Conservation (phyloP, 2,888 invertebrate species). For the Campoletis raptor region DNA sequence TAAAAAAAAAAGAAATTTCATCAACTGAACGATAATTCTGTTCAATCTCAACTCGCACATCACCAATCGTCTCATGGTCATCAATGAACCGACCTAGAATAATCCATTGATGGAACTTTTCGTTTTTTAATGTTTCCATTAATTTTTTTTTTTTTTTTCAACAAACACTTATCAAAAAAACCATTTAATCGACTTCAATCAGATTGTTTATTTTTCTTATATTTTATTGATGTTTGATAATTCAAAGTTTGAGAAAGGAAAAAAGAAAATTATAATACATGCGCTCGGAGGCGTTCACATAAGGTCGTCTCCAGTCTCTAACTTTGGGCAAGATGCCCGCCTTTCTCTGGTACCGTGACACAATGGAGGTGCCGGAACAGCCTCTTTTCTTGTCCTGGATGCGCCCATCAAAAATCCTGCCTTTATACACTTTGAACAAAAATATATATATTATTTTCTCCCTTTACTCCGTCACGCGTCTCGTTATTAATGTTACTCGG, state of each 20-base stretch:
- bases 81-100: too few species aligned
- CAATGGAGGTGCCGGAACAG: constrained; percentile 55
- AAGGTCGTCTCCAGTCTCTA: constrained; percentile 47
- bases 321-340: constrained; percentile 52
- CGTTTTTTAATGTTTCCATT: too few species aligned
- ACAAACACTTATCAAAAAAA: background rate
- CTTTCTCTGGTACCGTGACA: constrained; percentile 36
- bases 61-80: too few species aligned
- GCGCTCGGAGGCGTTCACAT: constrained; percentile 25
- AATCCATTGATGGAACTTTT: too few species aligned
- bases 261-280: background rate
- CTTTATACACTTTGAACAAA: constrained; percentile 1
- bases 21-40: background rate
- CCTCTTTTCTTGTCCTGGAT: constrained; percentile 52
- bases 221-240: background rate
- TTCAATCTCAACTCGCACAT: too few species aligned
- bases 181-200: background rate
- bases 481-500: constrained; percentile 74
- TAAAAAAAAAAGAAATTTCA: background rate
- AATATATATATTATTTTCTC: constrained; percentile 33
- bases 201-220: background rate
- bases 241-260: background rate
- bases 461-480: constrained; percentile 59
- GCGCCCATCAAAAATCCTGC: constrained; percentile 24
- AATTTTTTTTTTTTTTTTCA: too few species aligned